Evolutionary conservation across 2,888 invertebrate species (phyloP).

Genomic region (Lottia scabra): DNA sequence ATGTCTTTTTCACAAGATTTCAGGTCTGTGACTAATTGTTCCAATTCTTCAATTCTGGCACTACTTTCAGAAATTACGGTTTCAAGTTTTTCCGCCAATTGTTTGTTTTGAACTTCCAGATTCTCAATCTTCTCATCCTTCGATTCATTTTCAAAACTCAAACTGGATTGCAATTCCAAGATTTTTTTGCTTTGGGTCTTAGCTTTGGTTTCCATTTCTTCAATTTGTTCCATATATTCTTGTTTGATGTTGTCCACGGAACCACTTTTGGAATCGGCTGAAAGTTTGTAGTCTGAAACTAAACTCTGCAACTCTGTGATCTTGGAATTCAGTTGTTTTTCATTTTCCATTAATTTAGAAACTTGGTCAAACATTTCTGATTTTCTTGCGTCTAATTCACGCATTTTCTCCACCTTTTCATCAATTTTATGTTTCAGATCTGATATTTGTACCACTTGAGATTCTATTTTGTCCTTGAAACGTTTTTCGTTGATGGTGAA

Average conservation of each 20-base stretch:
- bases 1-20: background rate
- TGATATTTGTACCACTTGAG: background rate
- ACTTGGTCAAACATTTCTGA: slow-evolving; percentile 32
- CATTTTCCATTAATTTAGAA: slow-evolving; percentile 31
- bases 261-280: background rate
- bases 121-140: background rate
- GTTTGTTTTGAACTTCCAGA: slow-evolving; percentile 17
- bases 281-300: slow-evolving; percentile 14
- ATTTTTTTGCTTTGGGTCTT: background rate
- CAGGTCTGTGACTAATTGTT: slow-evolving; percentile 9
- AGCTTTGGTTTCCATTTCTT: background rate
- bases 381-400: slow-evolving; percentile 17
- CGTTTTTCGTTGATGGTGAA: background rate
- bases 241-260: background rate
- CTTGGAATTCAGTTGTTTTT: slow-evolving; percentile 26
- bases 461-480: background rate
- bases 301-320: slow-evolving; percentile 18
- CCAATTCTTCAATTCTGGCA: slow-evolving; percentile 15
- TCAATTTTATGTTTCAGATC: slow-evolving; percentile 19
- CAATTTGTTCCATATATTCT: background rate
- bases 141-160: background rate
- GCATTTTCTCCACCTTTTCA: slow-evolving; percentile 11
- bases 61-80: background rate
- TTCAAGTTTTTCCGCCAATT: slow-evolving; percentile 8
- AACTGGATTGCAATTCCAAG: background rate